These are phyloP conservation scores for Acanthis flammea DNA, from an alignment of 2,797 vertebrate genomes.

Conservation along the genomic window DNA sequence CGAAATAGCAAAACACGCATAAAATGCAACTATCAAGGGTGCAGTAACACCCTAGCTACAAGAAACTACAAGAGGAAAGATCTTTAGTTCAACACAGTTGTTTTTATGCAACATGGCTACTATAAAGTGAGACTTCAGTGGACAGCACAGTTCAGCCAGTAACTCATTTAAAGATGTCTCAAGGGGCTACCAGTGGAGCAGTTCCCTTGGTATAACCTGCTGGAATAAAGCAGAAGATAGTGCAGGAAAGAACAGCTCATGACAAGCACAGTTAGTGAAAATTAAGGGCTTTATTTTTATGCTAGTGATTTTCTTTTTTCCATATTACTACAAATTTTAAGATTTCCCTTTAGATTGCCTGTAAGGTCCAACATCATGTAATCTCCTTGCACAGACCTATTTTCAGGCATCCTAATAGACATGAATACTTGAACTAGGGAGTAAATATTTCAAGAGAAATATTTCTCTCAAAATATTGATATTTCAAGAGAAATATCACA, in stretches of 20 bases:
- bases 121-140: not conserved
- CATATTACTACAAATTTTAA: not conserved
- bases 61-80: not conserved
- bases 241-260: conserved; percentile 35
- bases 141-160: not conserved
- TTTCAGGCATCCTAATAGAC: not conserved
- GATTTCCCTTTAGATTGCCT: not conserved
- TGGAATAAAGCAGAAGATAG: conserved; percentile 38
- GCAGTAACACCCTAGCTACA: not conserved
- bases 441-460: not conserved
- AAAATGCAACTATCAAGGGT: not conserved
- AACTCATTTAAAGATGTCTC: not conserved
- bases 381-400: not conserved
- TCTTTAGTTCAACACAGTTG: not conserved
- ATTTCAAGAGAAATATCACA: not conserved
- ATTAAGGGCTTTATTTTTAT: not conserved
- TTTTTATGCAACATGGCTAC: not conserved
- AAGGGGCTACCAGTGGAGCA: not conserved
- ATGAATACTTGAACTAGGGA: not conserved
- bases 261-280: conserved; percentile 54
- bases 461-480: not conserved
- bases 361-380: not conserved
- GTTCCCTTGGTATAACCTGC: not conserved
- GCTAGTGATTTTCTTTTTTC: not conserved
- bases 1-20: not conserved